phyloP scores from a whole-genome alignment of 2,888 invertebrate species.

The Syrista parreyssii region DNA sequence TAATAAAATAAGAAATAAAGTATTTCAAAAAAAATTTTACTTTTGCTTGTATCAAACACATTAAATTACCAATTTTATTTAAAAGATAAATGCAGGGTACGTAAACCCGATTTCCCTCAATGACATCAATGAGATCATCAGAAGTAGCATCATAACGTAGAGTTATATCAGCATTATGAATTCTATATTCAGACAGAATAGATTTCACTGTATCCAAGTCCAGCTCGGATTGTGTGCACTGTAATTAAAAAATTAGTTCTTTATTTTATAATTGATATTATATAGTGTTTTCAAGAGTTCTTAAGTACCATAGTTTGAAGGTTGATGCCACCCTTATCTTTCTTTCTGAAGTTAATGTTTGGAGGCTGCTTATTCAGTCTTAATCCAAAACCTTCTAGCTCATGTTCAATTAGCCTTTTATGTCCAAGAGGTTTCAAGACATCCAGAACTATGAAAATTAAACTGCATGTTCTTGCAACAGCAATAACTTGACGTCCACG shows the following conservation, averaged over 20 bases:
- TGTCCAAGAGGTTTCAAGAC: conserved; percentile 97
- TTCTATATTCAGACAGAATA: conserved; percentile 97
- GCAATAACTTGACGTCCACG: conserved; percentile 99
- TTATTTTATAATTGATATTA: conserved; percentile 15
- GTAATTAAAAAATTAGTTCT: conserved; percentile 25
- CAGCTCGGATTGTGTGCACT: conserved; percentile 91
- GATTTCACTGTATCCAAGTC: conserved; percentile 95
- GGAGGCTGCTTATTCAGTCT: conserved; percentile 96
- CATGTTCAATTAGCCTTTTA: conserved; percentile 95
- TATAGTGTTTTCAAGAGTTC: no score
- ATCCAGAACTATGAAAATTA: conserved; percentile 97
- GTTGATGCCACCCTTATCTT: conserved; percentile 99
- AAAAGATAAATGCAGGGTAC: conserved; percentile 98
- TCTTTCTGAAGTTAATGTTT: conserved; percentile 94
- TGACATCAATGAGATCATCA: conserved; percentile 97
- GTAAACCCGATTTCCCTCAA: conserved; percentile 98
- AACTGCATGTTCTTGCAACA: conserved; percentile 96
- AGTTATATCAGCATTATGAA: conserved; percentile 98
- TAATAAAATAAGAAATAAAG: conserved; percentile 34
- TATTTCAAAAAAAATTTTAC: conserved; percentile 8
- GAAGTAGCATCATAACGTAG: conserved; percentile 94
- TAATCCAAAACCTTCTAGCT: conserved; percentile 98
- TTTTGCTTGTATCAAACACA: conserved; percentile 33
- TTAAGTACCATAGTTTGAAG: conserved; percentile 84
- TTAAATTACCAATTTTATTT: conserved; percentile 90